Conservation (phyloP, 2,113 vertebrate species). For the Riparia riparia region DNA sequence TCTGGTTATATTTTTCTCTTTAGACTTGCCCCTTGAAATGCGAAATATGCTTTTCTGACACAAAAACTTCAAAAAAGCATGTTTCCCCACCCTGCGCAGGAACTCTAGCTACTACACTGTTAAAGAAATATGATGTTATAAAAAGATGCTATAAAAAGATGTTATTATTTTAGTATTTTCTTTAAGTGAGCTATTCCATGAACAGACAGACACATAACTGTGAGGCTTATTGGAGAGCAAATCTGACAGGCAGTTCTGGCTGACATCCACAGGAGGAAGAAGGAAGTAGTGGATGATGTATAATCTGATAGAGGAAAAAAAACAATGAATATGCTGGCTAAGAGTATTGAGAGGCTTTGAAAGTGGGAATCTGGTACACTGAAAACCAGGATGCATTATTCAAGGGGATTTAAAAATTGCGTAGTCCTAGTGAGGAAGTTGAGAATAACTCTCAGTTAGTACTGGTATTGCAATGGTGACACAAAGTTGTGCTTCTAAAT, state of each 20-base stretch:
- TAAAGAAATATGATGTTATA: not conserved
- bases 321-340: not conserved
- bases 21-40: not conserved
- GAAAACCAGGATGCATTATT: not conserved
- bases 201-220: not conserved
- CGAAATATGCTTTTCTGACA: not conserved
- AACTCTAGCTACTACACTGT: not conserved
- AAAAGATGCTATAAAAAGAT: not conserved
- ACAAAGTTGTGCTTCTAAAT: not conserved
- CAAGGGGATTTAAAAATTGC: not conserved
- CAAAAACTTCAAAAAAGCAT: not conserved
- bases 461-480: accelerated
- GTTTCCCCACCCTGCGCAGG: not conserved
- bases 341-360: constrained; percentile 6
- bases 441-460: not conserved
- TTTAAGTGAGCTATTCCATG: not conserved
- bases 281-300: not conserved
- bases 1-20: not conserved
- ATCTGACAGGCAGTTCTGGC: not conserved
- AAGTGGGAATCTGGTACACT: not conserved
- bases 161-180: not conserved
- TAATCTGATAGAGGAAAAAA: not conserved
- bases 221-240: not conserved
- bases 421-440: not conserved
- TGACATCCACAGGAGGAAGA: not conserved